Evolutionary conservation across 1,140 invertebrate genomes (phyloP), one percentile per base, ranked within the genome.

Genomic region (Ylistrum balloti): DNA sequence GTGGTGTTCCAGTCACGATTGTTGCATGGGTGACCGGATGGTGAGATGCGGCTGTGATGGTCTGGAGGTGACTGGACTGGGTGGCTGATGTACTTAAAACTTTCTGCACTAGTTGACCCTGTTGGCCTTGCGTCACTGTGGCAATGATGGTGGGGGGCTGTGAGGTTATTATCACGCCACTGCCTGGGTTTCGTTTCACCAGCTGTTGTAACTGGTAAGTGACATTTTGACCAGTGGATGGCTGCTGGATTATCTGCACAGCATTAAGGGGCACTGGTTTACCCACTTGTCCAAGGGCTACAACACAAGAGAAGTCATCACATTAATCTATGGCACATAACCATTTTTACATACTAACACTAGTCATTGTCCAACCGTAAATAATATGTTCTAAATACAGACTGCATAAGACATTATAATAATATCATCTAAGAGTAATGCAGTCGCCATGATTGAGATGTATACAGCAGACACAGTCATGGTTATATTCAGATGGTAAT

Each of bases 111-210:
- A 95, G 92, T 85, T 94, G 94, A 35, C 92, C 89, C 87, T 94
- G 90, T 89, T 95, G 94, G 85, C 92, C 92, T 90, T 95, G 94
- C 17, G 92, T 94, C 33, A 94, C 93, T 20, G 94, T 93, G 35
- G 94, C 93, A 87, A 95, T 95, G 90, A 95, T 95, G 48, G 95
- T 94, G 22, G 95, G 95, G 22, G 95, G 95, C 90, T 95, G 94
- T 28, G 93, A 93, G 9, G 91, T 93, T 15, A 93, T 93, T 22
- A 93, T 93, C 41, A 92, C 92, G 7, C 90, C 91, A 2, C 92
- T 92, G 45, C 91, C 90, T 17, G 88, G 91, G 89, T 90, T 92
- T 86, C 92, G 92, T 87, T 94, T 95, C 74, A 95, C 93, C 15
- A 95, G 92, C 91, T 95, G 95, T 33, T 95, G 93, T 11, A 95